These are phyloP conservation scores for Pseudachorutes palmiensis DNA, from an alignment of 1,140 invertebrate genomes.

Conservation along the genomic window DNA sequence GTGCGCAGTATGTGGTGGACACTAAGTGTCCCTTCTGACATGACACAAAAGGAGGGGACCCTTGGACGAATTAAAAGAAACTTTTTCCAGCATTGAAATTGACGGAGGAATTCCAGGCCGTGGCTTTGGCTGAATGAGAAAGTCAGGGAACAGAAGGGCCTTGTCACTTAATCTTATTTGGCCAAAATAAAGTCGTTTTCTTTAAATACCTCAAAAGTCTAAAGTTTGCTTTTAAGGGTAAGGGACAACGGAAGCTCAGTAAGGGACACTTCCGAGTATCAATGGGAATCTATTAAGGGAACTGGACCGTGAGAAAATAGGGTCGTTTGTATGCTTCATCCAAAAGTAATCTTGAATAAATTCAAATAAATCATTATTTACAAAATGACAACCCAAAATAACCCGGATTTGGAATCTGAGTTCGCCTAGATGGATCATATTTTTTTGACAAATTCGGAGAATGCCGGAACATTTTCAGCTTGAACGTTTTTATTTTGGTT, in stretches of 20 bases:
- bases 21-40: background rate
- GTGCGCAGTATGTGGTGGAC: background rate
- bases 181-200: background rate
- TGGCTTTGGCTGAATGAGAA: background rate
- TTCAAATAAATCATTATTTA: no score
- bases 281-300: background rate
- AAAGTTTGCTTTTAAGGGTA: background rate
- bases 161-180: background rate
- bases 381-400: no score
- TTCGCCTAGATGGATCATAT: no score
- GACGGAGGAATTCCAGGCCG: background rate
- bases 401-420: no score
- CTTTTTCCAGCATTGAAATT: background rate
- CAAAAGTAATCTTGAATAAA: no score
- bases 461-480: no score
- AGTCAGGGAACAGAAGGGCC: background rate
- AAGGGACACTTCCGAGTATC: background rate
- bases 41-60: background rate
- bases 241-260: background rate
- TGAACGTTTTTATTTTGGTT: no score
- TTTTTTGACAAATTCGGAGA: no score
- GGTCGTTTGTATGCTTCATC: no score
- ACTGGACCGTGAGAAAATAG: background rate
- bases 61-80: background rate
- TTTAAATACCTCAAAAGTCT: background rate